These are phyloP conservation scores for Heliothis peltigera DNA, from an alignment of 2,888 invertebrate genomes.

Conservation along the genomic window DNA sequence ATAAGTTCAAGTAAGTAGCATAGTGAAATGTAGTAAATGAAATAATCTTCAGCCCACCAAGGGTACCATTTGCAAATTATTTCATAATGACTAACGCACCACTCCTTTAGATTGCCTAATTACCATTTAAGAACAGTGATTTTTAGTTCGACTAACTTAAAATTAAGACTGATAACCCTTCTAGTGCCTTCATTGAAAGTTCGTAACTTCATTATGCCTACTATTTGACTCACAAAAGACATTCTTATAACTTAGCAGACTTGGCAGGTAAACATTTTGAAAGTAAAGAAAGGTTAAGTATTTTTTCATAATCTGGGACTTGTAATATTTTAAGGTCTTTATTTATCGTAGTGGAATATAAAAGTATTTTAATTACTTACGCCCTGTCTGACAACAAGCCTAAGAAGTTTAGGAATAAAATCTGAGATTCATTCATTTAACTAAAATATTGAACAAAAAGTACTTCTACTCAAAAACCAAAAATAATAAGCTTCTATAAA, in stretches of 20 bases:
- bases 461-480: conserved; percentile 44
- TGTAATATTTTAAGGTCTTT: neutral
- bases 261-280: conserved; percentile 26
- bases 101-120: neutral
- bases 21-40: neutral
- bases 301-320: neutral
- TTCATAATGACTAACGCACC: neutral
- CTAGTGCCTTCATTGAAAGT: conserved; percentile 58
- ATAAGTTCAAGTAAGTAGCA: too few relatives aligned
- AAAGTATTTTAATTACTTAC: conserved; percentile 7
- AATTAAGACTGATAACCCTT: conserved; percentile 39
- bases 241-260: conserved; percentile 22
- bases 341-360: neutral
- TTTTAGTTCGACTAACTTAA: neutral
- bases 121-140: neutral
- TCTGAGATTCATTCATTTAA: conserved; percentile 1
- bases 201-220: conserved; percentile 64
- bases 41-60: too few relatives aligned
- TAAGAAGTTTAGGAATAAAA: conserved; percentile 12
- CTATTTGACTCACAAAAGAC: conserved; percentile 52
- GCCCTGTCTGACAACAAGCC: neutral
- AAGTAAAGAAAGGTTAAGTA: neutral
- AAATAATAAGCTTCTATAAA: conserved; percentile 55
- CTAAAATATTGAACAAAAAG: conserved; percentile 17
- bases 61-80: neutral